Conservation (phyloP, 2,113 vertebrate species). For the Cricetomys ansorgei region DNA sequence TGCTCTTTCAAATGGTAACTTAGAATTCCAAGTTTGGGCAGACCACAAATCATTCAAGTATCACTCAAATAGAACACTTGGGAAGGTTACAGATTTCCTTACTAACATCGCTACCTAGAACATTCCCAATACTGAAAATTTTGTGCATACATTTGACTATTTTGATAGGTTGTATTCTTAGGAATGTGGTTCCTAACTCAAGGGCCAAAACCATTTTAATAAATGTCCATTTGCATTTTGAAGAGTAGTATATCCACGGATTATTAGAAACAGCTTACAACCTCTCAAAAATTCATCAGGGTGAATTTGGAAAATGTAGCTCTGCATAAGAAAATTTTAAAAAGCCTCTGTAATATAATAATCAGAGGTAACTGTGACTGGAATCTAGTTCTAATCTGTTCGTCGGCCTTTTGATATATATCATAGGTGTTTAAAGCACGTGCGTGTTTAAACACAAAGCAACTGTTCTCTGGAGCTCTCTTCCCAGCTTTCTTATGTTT, state of each 20-base stretch:
- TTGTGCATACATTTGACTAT: not conserved
- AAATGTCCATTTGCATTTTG: not conserved
- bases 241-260: not conserved
- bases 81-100: conserved; percentile 33
- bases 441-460: not conserved
- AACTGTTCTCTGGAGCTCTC: not conserved
- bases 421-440: not conserved
- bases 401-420: not conserved
- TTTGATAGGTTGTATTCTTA: not conserved
- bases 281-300: not conserved
- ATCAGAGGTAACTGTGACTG: not conserved
- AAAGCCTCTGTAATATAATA: not conserved
- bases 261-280: not conserved
- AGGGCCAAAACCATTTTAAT: not conserved
- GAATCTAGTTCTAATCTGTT: not conserved
- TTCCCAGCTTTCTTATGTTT: not conserved
- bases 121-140: not conserved
- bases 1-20: conserved; percentile 1
- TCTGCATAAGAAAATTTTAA: not conserved
- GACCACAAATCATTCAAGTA: conserved; percentile 9
- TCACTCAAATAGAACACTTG: not conserved
- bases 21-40: conserved; percentile 12
- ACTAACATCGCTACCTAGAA: not conserved
- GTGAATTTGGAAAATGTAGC: conserved; percentile 1
- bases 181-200: not conserved